These are phyloP conservation scores for Harlomillsia oculata DNA, from an alignment of 1,140 invertebrate genomes.

Conservation along the genomic window DNA sequence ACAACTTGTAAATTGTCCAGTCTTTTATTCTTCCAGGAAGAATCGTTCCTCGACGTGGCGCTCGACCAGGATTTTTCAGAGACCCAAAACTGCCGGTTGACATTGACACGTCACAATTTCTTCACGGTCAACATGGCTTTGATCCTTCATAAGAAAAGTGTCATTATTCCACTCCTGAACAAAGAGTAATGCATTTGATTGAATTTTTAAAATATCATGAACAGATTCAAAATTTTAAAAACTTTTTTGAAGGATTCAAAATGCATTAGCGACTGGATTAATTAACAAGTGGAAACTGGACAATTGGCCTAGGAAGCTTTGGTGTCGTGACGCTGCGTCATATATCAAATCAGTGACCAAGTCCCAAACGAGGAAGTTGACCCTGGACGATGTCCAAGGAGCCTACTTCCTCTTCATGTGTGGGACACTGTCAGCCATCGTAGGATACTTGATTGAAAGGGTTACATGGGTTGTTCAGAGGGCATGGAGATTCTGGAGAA, in stretches of 20 bases:
- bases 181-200: slow-evolving; percentile 33
- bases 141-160: slow-evolving; percentile 32
- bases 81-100: slow-evolving; percentile 35
- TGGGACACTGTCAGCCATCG: slow-evolving; percentile 9
- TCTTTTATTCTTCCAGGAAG: slow-evolving; percentile 33
- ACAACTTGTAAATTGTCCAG: slow-evolving; percentile 4
- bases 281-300: slow-evolving; percentile 32
- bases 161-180: slow-evolving; percentile 34
- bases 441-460: slow-evolving; percentile 13
- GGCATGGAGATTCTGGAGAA: too few species aligned
- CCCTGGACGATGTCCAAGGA: slow-evolving; percentile 21
- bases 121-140: slow-evolving; percentile 38
- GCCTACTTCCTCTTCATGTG: slow-evolving; percentile 18
- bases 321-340: slow-evolving; percentile 22
- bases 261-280: slow-evolving; percentile 21
- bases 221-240: not conserved
- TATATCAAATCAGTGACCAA: slow-evolving; percentile 29
- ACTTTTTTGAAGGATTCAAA: slow-evolving; percentile 19
- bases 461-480: too few species aligned
- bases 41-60: slow-evolving; percentile 38
- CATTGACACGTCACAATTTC: slow-evolving; percentile 36
- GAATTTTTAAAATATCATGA: not conserved
- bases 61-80: slow-evolving; percentile 36
- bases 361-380: slow-evolving; percentile 24
- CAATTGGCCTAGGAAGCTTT: slow-evolving; percentile 27